Percentiles rank a stretch among this genome's conserved stretches.
These are phyloP conservation scores for Lacerta bilineata DNA, from an alignment of 2,797 vertebrate genomes.

Conservation along the genomic window DNA sequence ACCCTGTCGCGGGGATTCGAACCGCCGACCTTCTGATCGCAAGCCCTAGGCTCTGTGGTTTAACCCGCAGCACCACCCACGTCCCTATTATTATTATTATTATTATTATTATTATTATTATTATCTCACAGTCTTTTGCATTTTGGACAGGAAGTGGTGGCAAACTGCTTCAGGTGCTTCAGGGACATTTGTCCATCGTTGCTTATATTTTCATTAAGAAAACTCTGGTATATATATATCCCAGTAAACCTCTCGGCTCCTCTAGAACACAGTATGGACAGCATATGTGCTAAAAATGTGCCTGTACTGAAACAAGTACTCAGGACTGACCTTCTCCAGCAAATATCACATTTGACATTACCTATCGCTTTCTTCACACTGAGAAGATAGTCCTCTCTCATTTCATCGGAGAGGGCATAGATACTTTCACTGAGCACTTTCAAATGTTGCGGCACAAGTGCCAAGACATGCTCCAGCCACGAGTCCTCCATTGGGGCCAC, in stretches of 20 bases:
- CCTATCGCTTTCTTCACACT: slow-evolving; percentile 87
- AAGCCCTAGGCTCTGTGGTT: too few relatives aligned
- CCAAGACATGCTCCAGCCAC: slow-evolving; percentile 83
- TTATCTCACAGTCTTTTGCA: too few relatives aligned
- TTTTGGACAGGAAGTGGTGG: too few relatives aligned
- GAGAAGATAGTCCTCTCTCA: slow-evolving; percentile 87
- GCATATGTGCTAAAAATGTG: not conserved
- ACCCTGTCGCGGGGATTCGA: too few relatives aligned
- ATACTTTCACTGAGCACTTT: slow-evolving; percentile 74
- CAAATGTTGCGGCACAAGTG: slow-evolving; percentile 81
- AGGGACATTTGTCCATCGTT: not conserved
- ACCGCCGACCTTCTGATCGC: too few relatives aligned
- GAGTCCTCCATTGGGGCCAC: slow-evolving; percentile 86
- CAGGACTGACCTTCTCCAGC: not conserved
- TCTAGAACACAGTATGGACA: not conserved
- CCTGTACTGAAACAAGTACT: not conserved
- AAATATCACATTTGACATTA: slow-evolving; percentile 58
- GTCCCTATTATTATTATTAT: too few relatives aligned
- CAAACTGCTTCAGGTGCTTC: not conserved
- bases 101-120: too few relatives aligned
- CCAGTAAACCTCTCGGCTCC: not conserved
- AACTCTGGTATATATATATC: not conserved
- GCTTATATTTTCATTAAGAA: not conserved
- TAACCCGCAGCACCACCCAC: too few relatives aligned
- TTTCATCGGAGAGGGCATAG: slow-evolving; percentile 82